Conservation (phyloP, 2,113 vertebrate species). For the Protobothrops mucrosquamatus region DNA sequence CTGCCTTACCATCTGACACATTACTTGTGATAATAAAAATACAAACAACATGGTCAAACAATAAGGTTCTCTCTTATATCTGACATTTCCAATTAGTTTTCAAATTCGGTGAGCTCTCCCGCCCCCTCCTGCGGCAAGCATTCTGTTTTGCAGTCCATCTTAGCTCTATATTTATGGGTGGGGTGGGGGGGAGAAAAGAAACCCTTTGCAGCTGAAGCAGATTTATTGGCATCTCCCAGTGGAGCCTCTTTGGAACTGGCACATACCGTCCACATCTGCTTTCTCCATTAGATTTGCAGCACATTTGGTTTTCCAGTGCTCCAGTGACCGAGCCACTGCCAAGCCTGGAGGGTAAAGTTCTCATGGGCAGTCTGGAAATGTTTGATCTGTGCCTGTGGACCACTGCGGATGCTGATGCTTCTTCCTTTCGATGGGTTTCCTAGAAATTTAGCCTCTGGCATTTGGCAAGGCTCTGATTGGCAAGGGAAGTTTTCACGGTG, state of each 20-base stretch:
- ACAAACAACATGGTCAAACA: conserved; percentile 59
- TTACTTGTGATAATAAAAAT: conserved; percentile 63
- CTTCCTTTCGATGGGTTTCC: conserved; percentile 16
- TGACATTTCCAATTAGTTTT: conserved; percentile 65
- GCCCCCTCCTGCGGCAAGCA: conserved; percentile 40
- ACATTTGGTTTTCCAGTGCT: conserved; percentile 45
- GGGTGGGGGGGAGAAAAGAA: accelerated
- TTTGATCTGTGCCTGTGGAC: accelerated
- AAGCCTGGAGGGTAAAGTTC: conserved; percentile 27
- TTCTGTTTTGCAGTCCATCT: conserved; percentile 46
- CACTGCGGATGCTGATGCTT: not conserved
- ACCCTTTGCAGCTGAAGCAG: conserved; percentile 25
- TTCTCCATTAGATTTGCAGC: conserved; percentile 54
- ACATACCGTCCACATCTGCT: conserved; percentile 58
- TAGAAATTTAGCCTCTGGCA: conserved; percentile 38
- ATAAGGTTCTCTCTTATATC: conserved; percentile 46
- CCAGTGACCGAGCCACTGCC: not conserved
- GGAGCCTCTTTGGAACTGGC: conserved; percentile 52
- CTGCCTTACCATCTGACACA: conserved; percentile 64
- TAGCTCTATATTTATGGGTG: conserved; percentile 24
- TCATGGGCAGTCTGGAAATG: not conserved
- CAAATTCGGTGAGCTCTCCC: conserved; percentile 25
- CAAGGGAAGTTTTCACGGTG: conserved; percentile 40
- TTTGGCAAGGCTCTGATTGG: conserved; percentile 27
- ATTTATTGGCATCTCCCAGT: conserved; percentile 39